A percentile compares a stretch with the other conserved stretches of the same genome.
phyloP scores from a whole-genome alignment of 2,113 vertebrate genomes.

The Cranoglanis bouderius region DNA sequence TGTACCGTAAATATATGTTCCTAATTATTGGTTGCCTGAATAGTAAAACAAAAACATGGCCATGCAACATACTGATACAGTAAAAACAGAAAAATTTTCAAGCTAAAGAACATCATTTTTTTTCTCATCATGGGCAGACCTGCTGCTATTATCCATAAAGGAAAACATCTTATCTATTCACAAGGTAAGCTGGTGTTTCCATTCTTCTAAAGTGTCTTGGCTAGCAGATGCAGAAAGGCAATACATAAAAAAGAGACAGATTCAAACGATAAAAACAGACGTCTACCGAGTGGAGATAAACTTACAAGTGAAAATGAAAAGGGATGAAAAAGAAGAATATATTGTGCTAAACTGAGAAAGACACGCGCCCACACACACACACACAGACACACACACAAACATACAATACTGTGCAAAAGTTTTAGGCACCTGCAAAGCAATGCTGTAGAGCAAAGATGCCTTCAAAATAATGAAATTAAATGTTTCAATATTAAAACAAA shows the following conservation, averaged over 20 bases:
- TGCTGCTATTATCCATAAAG: neutral
- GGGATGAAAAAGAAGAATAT: slow-evolving; percentile 28
- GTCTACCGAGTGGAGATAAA: slow-evolving; percentile 32
- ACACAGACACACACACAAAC: too few species aligned
- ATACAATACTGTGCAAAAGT: too few species aligned
- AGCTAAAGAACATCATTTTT: neutral
- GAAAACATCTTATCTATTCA: slow-evolving; percentile 18
- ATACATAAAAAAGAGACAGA: slow-evolving; percentile 15
- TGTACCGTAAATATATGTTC: neutral
- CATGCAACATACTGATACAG: neutral
- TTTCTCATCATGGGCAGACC: neutral
- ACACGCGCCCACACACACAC: neutral
- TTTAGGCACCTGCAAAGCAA: too few species aligned
- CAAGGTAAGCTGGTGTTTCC: slow-evolving; percentile 16
- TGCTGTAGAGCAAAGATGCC: too few species aligned
- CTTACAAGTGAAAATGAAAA: slow-evolving; percentile 25
- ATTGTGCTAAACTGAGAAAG: too few species aligned
- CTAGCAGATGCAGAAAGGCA: slow-evolving; percentile 5
- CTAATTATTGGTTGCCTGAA: neutral
- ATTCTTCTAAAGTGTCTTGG: slow-evolving; percentile 42
- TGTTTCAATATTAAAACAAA: too few species aligned
- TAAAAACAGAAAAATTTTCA: neutral
- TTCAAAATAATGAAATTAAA: too few species aligned
- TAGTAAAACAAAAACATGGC: neutral
- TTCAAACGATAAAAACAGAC: slow-evolving; percentile 38